Evolutionary conservation across 2,797 vertebrate genomes (phyloP), one percentile per base, ranked within the genome.

Genomic region (Lepus townsendii): DNA sequence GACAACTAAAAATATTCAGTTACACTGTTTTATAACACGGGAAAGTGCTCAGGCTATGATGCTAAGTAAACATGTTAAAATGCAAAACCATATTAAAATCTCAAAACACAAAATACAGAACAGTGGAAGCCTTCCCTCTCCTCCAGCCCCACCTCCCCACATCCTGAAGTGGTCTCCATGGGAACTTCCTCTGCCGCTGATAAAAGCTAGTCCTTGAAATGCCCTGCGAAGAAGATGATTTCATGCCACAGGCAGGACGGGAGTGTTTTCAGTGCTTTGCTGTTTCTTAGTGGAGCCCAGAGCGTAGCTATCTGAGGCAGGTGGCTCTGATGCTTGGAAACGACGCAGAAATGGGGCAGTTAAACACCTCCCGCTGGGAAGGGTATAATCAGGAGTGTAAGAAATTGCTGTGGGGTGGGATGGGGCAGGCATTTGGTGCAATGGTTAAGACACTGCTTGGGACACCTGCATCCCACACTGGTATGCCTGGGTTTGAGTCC

Each of bases 61-160:
- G 22, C 52, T 84, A 72, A 89, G 52, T 35, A 89, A 82, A 65
- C 62, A 76, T 75, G 52, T 80, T 69, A 88, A 89, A 60, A 89
- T 72, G 52, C n/a, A 75, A 66, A 93, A 80, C 13, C 83, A 10
- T 84, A 62, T 86, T 50, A 76, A 89, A 80, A 92, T 65, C 42
- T 42, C 16, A 69, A 94, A 76, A 38, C 42, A 47, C 30, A 35
- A 88, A 79, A 66, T 32, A 73, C 7, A 80, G 60, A 63, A 72
- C 20, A 50, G 26, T 60, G 77, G 54, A 83, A 72, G 47, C 10
- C 13, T 92, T 62, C 54, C 5, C 26, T 85, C 69, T 88, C 32
- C 60, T 69, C 27, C 42, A 13, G 83, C 26, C 68, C 52, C 10
- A 63, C 30, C 1, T 30, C 27, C 5, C 10, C 14, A 60, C 32